Conservation (phyloP, 53 echinoderm and acorn worm species). For the Crossaster papposus region DNA sequence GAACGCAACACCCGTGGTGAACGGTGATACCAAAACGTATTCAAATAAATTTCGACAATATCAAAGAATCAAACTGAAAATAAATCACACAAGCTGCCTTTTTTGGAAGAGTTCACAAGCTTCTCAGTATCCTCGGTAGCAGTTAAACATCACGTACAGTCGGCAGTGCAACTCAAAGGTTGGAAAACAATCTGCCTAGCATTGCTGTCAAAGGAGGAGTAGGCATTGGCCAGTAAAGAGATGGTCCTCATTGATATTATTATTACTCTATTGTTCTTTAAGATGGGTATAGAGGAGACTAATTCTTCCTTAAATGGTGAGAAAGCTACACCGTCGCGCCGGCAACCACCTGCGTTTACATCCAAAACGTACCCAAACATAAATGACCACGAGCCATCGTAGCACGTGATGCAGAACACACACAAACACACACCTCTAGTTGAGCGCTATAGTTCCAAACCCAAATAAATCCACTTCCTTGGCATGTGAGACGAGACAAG, state of each 20-base stretch:
- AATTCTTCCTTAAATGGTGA: background rate
- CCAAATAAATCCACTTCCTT: constrained; percentile 11
- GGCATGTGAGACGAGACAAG: background rate
- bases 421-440: constrained; percentile 11
- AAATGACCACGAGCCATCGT: background rate
- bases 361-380: constrained; percentile 14
- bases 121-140: background rate
- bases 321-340: background rate
- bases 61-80: background rate
- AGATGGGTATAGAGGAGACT: background rate
- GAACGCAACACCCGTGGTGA: constrained; percentile 21
- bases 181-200: too few species aligned
- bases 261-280: background rate
- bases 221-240: too few species aligned
- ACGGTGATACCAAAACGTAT: background rate
- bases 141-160: background rate
- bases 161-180: too few species aligned
- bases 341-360: constrained; percentile 28
- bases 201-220: too few species aligned
- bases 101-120: background rate
- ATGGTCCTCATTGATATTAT: too few species aligned
- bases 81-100: background rate
- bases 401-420: too few species aligned
- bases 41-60: background rate
- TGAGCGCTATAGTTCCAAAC: background rate